Percentiles rank a stretch among this genome's conserved stretches.
phyloP scores from a whole-genome alignment of 2,113 vertebrate species.

The Notechis scutatus region DNA sequence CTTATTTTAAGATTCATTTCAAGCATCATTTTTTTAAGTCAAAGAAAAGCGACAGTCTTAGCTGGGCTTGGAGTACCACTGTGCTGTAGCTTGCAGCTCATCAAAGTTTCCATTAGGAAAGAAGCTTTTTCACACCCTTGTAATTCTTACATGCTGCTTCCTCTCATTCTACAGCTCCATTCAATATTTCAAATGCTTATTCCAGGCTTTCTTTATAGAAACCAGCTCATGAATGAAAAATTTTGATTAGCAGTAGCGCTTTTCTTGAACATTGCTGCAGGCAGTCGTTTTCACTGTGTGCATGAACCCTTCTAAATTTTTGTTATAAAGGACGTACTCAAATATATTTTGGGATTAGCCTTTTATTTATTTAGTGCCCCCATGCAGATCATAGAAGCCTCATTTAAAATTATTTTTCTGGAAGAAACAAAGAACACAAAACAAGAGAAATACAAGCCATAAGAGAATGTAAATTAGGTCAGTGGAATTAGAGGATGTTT shows the following conservation, averaged over 20 bases:
- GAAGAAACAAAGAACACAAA: not conserved
- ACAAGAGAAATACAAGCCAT: not conserved
- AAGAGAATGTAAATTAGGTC: not conserved
- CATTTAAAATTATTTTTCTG: not conserved
- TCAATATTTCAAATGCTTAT: conserved; percentile 11
- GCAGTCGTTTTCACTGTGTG: not conserved
- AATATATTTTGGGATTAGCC: not conserved
- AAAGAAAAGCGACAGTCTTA: conserved; percentile 41
- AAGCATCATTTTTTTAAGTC: conserved; percentile 50
- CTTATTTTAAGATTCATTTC: conserved; percentile 57
- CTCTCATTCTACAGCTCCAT: not conserved
- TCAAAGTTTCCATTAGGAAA: conserved; percentile 30
- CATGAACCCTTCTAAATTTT: not conserved
- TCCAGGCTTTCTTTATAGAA: not conserved
- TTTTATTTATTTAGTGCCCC: not conserved
- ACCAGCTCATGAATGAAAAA: not conserved
- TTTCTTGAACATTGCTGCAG: not conserved
- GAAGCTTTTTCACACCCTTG: conserved; percentile 34
- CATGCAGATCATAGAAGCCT: not conserved
- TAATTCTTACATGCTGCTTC: conserved; percentile 15
- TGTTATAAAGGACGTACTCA: not conserved
- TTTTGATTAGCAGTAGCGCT: not conserved
- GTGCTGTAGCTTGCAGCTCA: conserved; percentile 24
- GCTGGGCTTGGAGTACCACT: conserved; percentile 19
- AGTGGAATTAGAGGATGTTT: not conserved